Conservation (phyloP, 1,140 invertebrate species). For the Potamilus streckersoni region DNA sequence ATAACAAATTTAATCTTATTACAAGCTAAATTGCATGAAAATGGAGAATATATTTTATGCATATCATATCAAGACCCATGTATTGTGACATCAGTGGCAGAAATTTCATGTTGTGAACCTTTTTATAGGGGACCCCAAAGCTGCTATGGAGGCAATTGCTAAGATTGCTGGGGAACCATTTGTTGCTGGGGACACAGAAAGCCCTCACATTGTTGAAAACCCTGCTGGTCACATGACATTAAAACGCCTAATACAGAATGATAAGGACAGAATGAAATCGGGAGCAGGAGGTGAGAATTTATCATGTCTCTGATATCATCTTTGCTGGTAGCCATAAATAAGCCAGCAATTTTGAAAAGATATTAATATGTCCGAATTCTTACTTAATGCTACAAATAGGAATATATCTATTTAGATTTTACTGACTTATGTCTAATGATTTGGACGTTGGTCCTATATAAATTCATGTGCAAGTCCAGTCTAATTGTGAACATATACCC, state of each 20-base stretch:
- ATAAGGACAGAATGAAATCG: slow-evolving; percentile 69
- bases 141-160: slow-evolving; percentile 60
- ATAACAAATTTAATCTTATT: too few relatives aligned
- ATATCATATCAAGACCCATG: too few relatives aligned
- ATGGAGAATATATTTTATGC: too few relatives aligned
- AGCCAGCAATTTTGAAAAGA: background rate
- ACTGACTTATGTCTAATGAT: too few relatives aligned
- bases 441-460: too few relatives aligned
- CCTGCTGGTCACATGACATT: slow-evolving; percentile 82
- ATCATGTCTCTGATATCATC: background rate
- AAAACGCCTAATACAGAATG: slow-evolving; percentile 82
- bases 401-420: too few relatives aligned
- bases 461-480: too few relatives aligned
- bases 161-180: slow-evolving; percentile 60
- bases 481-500: too few relatives aligned
- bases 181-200: slow-evolving; percentile 55
- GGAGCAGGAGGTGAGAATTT: slow-evolving; percentile 46
- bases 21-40: too few relatives aligned
- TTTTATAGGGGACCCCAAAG: slow-evolving; percentile 57
- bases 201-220: slow-evolving; percentile 78
- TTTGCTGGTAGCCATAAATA: background rate
- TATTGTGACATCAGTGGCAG: too few relatives aligned
- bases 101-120: background rate
- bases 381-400: too few relatives aligned
- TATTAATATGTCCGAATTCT: background rate